Evolutionary conservation across 2,888 invertebrate species (phyloP), one percentile per base, ranked within the genome.

Genomic region (Pollenia labialis): DNA sequence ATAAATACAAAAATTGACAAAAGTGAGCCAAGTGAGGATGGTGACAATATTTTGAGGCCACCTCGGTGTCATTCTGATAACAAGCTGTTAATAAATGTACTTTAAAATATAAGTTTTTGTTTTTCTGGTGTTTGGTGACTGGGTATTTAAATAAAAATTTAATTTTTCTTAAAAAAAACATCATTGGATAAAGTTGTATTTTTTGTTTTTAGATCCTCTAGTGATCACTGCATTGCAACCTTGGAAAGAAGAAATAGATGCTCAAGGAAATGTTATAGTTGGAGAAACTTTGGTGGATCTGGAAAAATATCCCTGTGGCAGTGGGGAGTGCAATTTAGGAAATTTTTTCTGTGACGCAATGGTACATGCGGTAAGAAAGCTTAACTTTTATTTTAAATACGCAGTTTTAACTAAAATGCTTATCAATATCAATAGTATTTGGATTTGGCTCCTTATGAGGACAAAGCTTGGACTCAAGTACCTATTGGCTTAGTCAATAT

Each of bases 281-380:
- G 97, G 97, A 0, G 88, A 87, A 2, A 94, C 95, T 0, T 92
- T 94, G 88, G 96, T 96, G 0, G 91, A 94, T 14, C 91, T 97
- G 52, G 94, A 94, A 1, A 94, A 94, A 52, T 92, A 92, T 0
- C 90, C 91, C 1, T 97, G 97, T 89, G 90, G 94, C 1, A 93
- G 93, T 11, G 90, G 90, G 0, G 97, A 97, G 92, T 97, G 97
- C 90, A 96, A 96, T 90, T 92, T 97, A 68, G 97, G 97, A 42
- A 96, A 95, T 91, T 95, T 96, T 42, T 94, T 96, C 72, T 95
- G 96, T 48, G 97, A 97, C 88, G 95, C 97, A 0, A 95, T 96
- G 93, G 93, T 97, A 86, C 93, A 96, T 90, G 90, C 94, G 80
- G 96, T 96, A 92, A 93, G 95, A 92, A 46, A 2, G 23, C 44